Conservation (phyloP, 2,888 invertebrate species). For the Pyrgus malvae region DNA sequence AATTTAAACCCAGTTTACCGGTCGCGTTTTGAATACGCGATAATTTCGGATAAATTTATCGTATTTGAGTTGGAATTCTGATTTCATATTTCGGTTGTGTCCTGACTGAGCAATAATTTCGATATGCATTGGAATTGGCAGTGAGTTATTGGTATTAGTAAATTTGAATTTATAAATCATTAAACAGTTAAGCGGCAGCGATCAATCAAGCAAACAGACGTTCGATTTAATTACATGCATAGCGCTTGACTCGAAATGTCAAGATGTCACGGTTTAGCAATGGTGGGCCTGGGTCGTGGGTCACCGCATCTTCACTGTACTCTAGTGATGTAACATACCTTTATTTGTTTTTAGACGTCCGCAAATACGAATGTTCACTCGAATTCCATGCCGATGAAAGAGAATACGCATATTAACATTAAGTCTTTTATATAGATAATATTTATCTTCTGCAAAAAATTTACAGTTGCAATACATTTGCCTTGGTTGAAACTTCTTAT, state of each 20-base stretch:
- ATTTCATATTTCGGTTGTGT: neutral
- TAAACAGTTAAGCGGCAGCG: conserved; percentile 32
- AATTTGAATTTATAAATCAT: conserved; percentile 22
- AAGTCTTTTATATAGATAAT: too few relatives aligned
- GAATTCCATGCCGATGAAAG: too few relatives aligned
- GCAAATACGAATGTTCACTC: too few relatives aligned
- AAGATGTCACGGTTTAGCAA: conserved; percentile 35
- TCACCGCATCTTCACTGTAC: conserved; percentile 39
- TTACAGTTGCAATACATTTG: too few relatives aligned
- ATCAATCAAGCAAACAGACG: conserved; percentile 38
- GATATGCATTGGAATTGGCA: conserved; percentile 7
- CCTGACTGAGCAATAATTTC: conserved; percentile 5
- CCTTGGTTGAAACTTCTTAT: too few relatives aligned
- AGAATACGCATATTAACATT: too few relatives aligned
- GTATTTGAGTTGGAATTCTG: neutral
- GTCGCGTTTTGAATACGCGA: conserved; percentile 19
- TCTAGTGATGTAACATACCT: too few relatives aligned
- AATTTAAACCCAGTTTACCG: conserved; percentile 23
- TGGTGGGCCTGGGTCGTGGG: conserved; percentile 36
- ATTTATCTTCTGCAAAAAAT: too few relatives aligned
- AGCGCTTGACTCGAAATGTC: conserved; percentile 38
- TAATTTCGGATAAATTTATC: conserved; percentile 5
- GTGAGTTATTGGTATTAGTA: conserved; percentile 14
- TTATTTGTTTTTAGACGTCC: too few relatives aligned
- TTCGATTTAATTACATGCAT: conserved; percentile 33